phyloP scores from a whole-genome alignment of 2,797 vertebrate genomes.

The Acanthornis magna region DNA sequence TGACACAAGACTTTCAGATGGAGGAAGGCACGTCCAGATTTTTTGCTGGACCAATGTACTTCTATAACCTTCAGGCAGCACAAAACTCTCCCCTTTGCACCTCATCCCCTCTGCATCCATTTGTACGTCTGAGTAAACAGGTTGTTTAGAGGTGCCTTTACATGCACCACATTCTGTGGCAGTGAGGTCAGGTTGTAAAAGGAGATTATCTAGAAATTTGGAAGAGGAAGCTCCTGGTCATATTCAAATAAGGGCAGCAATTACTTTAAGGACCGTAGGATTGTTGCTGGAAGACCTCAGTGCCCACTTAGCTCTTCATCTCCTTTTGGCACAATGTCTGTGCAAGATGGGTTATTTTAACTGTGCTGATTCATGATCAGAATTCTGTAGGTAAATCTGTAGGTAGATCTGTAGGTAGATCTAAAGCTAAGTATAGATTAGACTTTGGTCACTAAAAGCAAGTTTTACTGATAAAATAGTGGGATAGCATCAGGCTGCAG shows the following conservation, averaged over 20 bases:
- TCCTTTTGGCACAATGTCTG: neutral
- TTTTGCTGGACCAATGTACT: neutral
- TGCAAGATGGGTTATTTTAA: neutral
- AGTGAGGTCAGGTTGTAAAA: neutral
- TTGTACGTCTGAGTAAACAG: neutral
- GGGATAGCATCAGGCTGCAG: neutral
- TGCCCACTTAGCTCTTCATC: neutral
- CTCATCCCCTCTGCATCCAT: neutral
- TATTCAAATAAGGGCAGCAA: neutral
- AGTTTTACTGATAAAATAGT: neutral
- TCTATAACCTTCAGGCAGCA: neutral
- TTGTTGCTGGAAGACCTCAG: rapidly evolving
- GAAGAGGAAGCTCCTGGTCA: neutral
- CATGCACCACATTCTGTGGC: neutral
- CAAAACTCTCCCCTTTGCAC: neutral
- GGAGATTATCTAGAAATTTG: neutral
- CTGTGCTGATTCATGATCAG: neutral
- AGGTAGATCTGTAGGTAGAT: neutral
- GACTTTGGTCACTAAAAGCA: neutral
- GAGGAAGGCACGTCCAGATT: neutral
- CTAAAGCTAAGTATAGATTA: neutral
- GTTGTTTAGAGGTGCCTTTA: neutral
- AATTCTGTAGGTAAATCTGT: neutral
- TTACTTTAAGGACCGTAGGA: neutral
- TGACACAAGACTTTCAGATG: neutral